Evolutionary conservation across 1,140 invertebrate genomes (phyloP).

Genomic region (Microplitis mediator): DNA sequence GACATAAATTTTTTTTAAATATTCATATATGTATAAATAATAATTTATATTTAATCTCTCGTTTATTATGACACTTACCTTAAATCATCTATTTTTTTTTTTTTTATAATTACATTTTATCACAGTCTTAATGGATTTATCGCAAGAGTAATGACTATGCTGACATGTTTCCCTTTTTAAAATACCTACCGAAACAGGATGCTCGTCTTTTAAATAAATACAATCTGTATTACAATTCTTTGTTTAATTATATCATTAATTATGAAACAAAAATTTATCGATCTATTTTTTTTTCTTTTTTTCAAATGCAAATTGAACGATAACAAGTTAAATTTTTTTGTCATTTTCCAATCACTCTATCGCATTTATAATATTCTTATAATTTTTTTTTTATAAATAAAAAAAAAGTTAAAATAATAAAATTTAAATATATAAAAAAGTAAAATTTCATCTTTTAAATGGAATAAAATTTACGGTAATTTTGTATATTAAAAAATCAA

Average conservation of each 20-base stretch:
- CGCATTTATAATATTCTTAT: too few species aligned
- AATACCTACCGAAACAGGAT: constrained; percentile 29
- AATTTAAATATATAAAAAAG: too few species aligned
- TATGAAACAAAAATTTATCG: constrained; percentile 11
- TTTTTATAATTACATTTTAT: constrained; percentile 27
- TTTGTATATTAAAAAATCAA: too few species aligned
- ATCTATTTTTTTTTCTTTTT: neutral
- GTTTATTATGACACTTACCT: constrained; percentile 29
- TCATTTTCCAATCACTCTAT: too few species aligned
- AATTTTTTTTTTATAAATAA: too few species aligned
- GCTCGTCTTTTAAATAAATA: constrained; percentile 21
- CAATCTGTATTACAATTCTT: constrained; percentile 8
- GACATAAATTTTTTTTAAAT: neutral
- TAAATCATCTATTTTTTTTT: constrained; percentile 25
- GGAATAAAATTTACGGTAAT: too few species aligned
- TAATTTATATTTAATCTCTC: constrained; percentile 9
- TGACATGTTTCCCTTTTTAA: neutral
- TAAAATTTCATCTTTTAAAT: too few species aligned
- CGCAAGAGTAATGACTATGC: too few species aligned
- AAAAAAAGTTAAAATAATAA: too few species aligned
- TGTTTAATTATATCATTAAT: neutral
- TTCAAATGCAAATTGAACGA: neutral
- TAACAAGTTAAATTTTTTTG: neutral
- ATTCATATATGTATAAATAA: neutral
- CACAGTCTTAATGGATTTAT: constrained; percentile 4